Base-by-base conservation (phyloP, 1,140 invertebrate species). In the Nephila pilipes region DNA sequence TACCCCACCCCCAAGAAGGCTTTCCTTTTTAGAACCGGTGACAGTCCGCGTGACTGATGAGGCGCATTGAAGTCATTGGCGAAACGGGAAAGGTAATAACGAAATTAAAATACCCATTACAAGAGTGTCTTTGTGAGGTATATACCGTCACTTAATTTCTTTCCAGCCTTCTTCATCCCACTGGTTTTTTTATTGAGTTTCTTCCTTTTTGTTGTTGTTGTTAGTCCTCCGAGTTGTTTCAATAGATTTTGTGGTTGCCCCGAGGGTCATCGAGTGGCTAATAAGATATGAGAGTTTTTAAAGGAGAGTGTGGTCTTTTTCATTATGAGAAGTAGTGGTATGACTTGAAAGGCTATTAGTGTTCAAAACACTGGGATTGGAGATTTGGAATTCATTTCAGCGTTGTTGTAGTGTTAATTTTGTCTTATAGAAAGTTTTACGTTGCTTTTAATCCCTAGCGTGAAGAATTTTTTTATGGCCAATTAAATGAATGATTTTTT, bases 41-140 rank as follows among this genome's bases (percentile, higher is more conserved):
- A 85, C 83, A 85, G 55, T 85, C 83, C 55, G 16, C n/a, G 36
- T 85, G 83, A 85, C 83, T 29, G 83, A 85, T 85, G 83, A 85
- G 83, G 55, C n/a, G 4, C 57, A 57, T 57, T 20, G 83, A 85
- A 85, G 83, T 85, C 38, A 83, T 22, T 83, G 80, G 46, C 80
- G 80, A 83, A 83, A 83, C 22, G 38, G 12, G 6, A 83, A 83
- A 83, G 83, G 83, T 85, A 85, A 85, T 85, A 85, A 85, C 83
- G 55, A 85, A 85, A 85, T 85, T 85, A 85, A 85, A 85, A 85
- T 85, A 58, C 83, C 83, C 57, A 85, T 85, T 85, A 85, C 83
- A 85, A 85, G 83, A 85, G 83, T 85, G 83, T 85, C 83, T 85
- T 85, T 85, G 83, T 85, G 83, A 58, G 29, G 55, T 14, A 55